These are phyloP conservation scores for Caenorhabditis imperialis DNA, from an alignment of 2,888 invertebrate genomes.

Conservation along the genomic window DNA sequence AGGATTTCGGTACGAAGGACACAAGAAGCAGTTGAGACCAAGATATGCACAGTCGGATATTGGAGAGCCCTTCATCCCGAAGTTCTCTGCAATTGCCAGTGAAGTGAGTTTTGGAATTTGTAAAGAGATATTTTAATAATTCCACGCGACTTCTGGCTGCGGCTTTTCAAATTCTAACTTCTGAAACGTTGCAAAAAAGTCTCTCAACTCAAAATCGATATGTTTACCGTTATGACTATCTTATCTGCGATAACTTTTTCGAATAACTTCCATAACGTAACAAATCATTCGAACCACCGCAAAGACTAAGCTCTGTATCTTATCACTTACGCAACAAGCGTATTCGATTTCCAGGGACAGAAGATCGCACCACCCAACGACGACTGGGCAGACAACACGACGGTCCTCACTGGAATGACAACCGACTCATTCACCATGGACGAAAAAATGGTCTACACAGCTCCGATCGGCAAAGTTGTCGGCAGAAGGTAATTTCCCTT, in stretches of 20 bases:
- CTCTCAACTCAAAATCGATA: no score
- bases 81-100: slow-evolving; percentile 70
- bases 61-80: slow-evolving; percentile 67
- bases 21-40: slow-evolving; percentile 42
- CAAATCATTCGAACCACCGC: background rate
- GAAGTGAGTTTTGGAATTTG: slow-evolving; percentile 55
- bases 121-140: no score
- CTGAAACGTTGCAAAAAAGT: no score
- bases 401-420: slow-evolving; percentile 75
- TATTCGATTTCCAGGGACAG: slow-evolving; percentile 52
- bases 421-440: slow-evolving; percentile 71
- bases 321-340: background rate
- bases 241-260: no score
- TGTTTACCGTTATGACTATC: no score
- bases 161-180: no score
- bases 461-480: slow-evolving; percentile 61
- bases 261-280: no score
- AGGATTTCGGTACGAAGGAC: slow-evolving; percentile 50
- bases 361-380: slow-evolving; percentile 61
- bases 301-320: background rate
- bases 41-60: slow-evolving; percentile 68
- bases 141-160: background rate
- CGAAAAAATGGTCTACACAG: slow-evolving; percentile 61
- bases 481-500: slow-evolving; percentile 56
- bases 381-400: slow-evolving; percentile 76